Evolutionary conservation across 2,113 vertebrate genomes (phyloP).

Genomic region (Orcinus orca): DNA sequence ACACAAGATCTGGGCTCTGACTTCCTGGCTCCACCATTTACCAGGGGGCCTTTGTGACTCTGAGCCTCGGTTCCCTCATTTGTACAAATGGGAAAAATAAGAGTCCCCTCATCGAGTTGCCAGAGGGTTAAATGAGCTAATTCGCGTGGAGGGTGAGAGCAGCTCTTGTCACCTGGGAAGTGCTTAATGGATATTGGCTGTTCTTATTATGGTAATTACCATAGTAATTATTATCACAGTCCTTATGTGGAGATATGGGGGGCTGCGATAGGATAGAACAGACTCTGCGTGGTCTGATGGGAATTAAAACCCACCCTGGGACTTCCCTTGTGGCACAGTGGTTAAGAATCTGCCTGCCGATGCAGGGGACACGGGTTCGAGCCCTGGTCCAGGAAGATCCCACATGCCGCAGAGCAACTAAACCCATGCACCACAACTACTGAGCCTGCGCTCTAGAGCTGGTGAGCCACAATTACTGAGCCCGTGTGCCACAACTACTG

Average conservation of each 20-base stretch:
- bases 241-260: rapidly evolving
- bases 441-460: no score
- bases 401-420: no score
- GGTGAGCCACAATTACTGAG: no score
- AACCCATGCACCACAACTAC: no score
- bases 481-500: no score
- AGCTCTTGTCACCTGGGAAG: neutral
- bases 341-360: no score
- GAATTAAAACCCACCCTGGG: neutral
- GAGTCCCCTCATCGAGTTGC: neutral
- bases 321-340: no score
- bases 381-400: no score
- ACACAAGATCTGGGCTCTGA: neutral
- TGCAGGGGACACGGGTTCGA: no score
- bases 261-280: neutral
- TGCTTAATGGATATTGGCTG: neutral
- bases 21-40: neutral
- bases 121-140: neutral
- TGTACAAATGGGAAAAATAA: neutral
- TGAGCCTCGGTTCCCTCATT: neutral
- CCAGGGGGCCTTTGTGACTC: neutral
- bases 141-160: rapidly evolving
- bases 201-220: neutral
- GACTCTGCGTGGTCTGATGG: neutral
- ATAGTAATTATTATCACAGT: rapidly evolving